phyloP scores from a whole-genome alignment of 1,140 invertebrate species.

The Heliconius melpomene region DNA sequence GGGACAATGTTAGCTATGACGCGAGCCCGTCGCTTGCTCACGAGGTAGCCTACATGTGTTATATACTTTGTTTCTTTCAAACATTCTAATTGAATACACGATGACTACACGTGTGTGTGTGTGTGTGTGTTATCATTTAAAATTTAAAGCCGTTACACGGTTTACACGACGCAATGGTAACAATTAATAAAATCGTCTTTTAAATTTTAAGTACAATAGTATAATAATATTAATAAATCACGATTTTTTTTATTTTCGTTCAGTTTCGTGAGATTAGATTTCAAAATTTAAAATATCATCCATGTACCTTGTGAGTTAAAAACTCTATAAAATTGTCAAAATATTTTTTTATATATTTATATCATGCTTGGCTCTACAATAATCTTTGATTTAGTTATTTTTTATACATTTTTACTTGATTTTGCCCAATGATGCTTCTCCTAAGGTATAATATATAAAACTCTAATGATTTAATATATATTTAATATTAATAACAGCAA shows the following conservation, averaged over 20 bases:
- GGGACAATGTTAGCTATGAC: slow-evolving; percentile 3
- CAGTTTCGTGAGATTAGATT: background rate
- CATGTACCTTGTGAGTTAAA: slow-evolving; percentile 5
- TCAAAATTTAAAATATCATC: background rate
- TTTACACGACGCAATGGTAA: slow-evolving; percentile 1
- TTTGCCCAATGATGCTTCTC: too few species aligned
- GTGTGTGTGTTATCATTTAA: background rate
- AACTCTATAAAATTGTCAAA: slow-evolving; percentile 11
- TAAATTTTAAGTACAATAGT: slow-evolving; percentile 8
- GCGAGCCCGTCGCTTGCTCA: background rate
- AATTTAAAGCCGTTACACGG: background rate
- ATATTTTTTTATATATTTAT: slow-evolving; percentile 4
- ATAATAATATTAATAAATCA: slow-evolving; percentile 6
- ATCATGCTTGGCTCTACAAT: background rate
- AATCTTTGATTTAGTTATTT: background rate
- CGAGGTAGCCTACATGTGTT: background rate
- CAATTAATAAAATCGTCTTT: slow-evolving; percentile 3
- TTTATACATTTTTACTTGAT: background rate
- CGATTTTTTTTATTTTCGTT: background rate
- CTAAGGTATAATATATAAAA: background rate
- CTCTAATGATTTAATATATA: background rate
- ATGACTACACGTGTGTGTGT: background rate
- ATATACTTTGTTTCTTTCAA: background rate
- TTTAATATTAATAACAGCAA: background rate
- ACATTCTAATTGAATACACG: background rate